phyloP scores from a whole-genome alignment of 2,797 vertebrate genomes.

The Pempheris klunzingeri region DNA sequence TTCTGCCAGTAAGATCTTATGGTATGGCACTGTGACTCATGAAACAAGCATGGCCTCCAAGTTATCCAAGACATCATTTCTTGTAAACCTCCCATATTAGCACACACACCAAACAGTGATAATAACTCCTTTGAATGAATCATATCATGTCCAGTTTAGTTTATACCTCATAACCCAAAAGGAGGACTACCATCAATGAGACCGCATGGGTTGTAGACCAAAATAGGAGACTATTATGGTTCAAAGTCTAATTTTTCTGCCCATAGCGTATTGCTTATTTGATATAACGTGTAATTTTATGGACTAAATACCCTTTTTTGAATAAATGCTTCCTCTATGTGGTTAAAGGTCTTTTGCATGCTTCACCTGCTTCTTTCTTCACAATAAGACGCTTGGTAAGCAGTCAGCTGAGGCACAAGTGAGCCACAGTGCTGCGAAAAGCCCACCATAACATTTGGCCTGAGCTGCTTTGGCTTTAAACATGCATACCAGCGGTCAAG shows the following conservation, averaged over 20 bases:
- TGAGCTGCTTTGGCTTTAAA: background rate
- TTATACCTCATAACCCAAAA: no score
- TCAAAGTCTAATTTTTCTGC: background rate
- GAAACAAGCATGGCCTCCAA: slow-evolving; percentile 22
- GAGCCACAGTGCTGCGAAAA: background rate
- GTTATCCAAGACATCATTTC: slow-evolving; percentile 19
- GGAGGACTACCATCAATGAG: background rate
- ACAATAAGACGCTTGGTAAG: background rate
- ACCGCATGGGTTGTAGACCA: background rate
- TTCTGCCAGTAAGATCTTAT: slow-evolving; percentile 27
- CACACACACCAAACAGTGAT: slow-evolving; percentile 24
- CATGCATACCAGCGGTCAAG: background rate
- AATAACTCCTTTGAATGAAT: slow-evolving; percentile 7
- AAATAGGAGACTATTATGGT: background rate
- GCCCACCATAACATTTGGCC: background rate
- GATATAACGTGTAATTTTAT: background rate
- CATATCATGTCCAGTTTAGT: background rate
- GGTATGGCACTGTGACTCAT: slow-evolving; percentile 24
- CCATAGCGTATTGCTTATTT: background rate
- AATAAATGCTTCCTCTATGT: background rate
- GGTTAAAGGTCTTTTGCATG: background rate
- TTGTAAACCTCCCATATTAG: slow-evolving; percentile 9
- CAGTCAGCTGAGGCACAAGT: background rate
- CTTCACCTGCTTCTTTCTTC: slow-evolving; percentile 45
- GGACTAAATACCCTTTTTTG: background rate